Evolutionary conservation across 1,140 invertebrate species (phyloP).

Genomic region (Acromyrmex charruanus): DNA sequence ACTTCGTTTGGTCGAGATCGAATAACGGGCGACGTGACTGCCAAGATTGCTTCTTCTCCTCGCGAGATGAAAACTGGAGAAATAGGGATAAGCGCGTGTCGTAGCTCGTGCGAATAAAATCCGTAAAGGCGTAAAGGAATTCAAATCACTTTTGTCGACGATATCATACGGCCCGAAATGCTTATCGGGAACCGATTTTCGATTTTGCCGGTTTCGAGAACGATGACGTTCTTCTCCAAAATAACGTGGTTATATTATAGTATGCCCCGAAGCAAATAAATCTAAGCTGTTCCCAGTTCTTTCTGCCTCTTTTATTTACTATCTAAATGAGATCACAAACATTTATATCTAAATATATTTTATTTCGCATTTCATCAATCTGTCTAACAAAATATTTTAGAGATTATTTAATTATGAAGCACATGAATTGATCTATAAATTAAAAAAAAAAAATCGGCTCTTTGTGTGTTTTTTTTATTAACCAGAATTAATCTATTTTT

Average conservation of each 20-base stretch:
- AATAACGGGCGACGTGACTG: conserved; percentile 65
- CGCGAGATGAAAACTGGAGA: conserved; percentile 65
- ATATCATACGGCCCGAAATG: conserved; percentile 56
- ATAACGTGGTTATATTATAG: neutral
- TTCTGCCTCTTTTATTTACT: neutral
- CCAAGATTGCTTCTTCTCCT: conserved; percentile 60
- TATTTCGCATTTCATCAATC: neutral
- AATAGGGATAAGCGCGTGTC: conserved; percentile 63
- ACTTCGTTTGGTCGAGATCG: conserved; percentile 59
- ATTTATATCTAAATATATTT: neutral
- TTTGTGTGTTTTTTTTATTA: neutral
- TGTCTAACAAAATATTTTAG: neutral
- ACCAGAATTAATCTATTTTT: neutral
- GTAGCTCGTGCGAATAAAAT: conserved; percentile 60
- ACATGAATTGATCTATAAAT: neutral
- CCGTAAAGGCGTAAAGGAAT: conserved; percentile 48
- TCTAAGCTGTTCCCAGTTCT: neutral
- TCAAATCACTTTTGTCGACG: conserved; percentile 59
- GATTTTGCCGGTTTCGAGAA: conserved; percentile 24
- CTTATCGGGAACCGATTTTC: conserved; percentile 51
- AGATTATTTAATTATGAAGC: neutral
- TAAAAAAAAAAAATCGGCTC: neutral
- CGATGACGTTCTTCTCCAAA: conserved; percentile 5
- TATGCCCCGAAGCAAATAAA: conserved; percentile 10
- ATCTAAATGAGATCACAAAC: conserved; percentile 5